phyloP scores from a whole-genome alignment of 2,797 vertebrate genomes.

The Tragopan temminckii region DNA sequence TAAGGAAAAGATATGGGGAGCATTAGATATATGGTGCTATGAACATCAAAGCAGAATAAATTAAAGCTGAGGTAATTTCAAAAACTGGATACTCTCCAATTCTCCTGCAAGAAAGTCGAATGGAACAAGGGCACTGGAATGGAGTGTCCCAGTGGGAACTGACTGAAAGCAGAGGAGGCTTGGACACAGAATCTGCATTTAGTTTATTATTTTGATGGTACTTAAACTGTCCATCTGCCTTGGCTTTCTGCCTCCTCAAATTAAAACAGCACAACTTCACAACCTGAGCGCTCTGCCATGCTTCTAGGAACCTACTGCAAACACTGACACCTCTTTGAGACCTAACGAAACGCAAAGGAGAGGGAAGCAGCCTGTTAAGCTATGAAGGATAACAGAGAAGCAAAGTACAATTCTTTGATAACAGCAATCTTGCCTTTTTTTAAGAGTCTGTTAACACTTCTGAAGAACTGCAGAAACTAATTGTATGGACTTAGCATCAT shows the following conservation, averaged over 20 bases:
- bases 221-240: slow-evolving; percentile 18
- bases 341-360: not conserved
- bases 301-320: not conserved
- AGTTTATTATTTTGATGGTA: slow-evolving; percentile 49
- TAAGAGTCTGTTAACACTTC: not conserved
- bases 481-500: fast-evolving
- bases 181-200: slow-evolving; percentile 27
- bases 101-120: slow-evolving; percentile 12
- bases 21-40: slow-evolving; percentile 11
- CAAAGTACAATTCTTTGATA: not conserved
- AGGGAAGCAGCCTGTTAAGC: not conserved
- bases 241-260: slow-evolving; percentile 59
- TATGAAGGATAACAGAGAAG: not conserved
- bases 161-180: slow-evolving; percentile 30
- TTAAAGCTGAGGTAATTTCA: slow-evolving; percentile 66
- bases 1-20: slow-evolving; percentile 12
- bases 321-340: not conserved
- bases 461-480: not conserved
- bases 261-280: slow-evolving; percentile 27
- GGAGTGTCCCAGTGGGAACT: slow-evolving; percentile 28
- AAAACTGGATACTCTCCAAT: slow-evolving; percentile 48
- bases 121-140: slow-evolving; percentile 57
- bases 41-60: slow-evolving; percentile 67
- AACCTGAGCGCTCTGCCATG: not conserved
- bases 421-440: not conserved